Percentiles rank a stretch among this genome's conserved stretches.
Conservation (phyloP, 2,888 invertebrate genomes). For the Drosophila mimica region DNA sequence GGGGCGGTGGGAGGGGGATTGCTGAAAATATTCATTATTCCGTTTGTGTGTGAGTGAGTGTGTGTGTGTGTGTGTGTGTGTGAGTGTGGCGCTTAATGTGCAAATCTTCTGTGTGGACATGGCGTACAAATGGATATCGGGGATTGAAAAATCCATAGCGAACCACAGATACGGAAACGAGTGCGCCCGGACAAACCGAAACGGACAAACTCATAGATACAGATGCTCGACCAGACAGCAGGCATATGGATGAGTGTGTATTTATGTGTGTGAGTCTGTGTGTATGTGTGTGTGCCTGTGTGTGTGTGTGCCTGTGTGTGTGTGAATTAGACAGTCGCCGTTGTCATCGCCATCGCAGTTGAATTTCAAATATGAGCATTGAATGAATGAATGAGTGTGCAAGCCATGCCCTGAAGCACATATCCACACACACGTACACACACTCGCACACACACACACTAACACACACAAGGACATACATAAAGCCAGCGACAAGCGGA, state of each 20-base stretch:
- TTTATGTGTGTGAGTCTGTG: slow-evolving; percentile 23
- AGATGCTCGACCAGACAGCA: slow-evolving; percentile 48
- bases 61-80: slow-evolving; percentile 27
- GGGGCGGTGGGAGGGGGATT: slow-evolving; percentile 8
- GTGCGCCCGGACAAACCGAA: slow-evolving; percentile 45
- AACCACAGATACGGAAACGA: slow-evolving; percentile 74
- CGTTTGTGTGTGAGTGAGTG: slow-evolving; percentile 58
- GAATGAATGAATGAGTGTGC: slow-evolving; percentile 58
- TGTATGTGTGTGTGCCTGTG: slow-evolving; percentile 32
- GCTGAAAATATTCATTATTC: slow-evolving; percentile 82
- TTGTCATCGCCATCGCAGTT: slow-evolving; percentile 78
- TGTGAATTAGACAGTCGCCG: slow-evolving; percentile 39
- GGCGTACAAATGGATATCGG: slow-evolving; percentile 81
- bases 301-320: not conserved
- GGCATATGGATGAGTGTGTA: slow-evolving; percentile 49
- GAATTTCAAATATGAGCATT: slow-evolving; percentile 72
- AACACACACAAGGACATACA: slow-evolving; percentile 19
- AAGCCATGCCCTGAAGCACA: slow-evolving; percentile 25
- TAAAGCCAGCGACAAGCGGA: slow-evolving; percentile 74
- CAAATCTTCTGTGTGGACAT: slow-evolving; percentile 83
- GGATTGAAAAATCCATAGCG: slow-evolving; percentile 83
- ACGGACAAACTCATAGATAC: slow-evolving; percentile 56
- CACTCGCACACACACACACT: slow-evolving; percentile 12
- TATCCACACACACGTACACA: slow-evolving; percentile 8
- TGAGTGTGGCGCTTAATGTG: slow-evolving; percentile 74